phyloP scores from a whole-genome alignment of 2,888 invertebrate genomes.

The Pheosia gnoma region DNA sequence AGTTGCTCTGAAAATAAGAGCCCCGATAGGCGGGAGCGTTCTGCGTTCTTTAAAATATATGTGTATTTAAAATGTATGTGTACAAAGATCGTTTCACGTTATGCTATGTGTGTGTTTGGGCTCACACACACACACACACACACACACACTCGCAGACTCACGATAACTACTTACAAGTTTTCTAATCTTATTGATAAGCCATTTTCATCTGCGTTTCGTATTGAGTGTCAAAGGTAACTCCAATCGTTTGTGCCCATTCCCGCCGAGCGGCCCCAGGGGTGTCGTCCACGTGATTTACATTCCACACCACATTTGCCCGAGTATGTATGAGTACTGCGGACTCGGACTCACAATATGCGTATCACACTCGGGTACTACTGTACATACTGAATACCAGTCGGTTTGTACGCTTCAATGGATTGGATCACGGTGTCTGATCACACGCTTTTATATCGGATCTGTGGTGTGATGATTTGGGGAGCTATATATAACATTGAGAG shows the following conservation, averaged over 20 bases:
- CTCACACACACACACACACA: too few species aligned
- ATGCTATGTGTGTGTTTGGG: too few species aligned
- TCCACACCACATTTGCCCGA: not conserved
- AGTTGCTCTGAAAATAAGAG: too few species aligned
- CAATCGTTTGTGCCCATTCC: not conserved
- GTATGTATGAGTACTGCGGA: not conserved
- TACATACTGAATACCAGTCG: not conserved
- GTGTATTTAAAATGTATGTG: too few species aligned
- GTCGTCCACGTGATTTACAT: conserved; percentile 3
- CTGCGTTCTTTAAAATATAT: too few species aligned
- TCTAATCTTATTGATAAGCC: too few species aligned
- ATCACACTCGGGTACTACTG: too few species aligned
- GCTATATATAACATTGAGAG: not conserved
- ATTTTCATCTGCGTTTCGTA: not conserved
- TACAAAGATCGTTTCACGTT: too few species aligned
- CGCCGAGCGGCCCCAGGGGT: not conserved
- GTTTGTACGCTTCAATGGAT: conserved; percentile 5
- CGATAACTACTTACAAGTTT: too few species aligned
- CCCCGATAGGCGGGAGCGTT: too few species aligned
- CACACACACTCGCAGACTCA: not conserved
- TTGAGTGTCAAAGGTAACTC: not conserved
- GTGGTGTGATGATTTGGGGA: conserved; percentile 7
- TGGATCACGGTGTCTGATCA: not conserved
- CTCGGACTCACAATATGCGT: not conserved
- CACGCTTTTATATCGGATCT: conserved; percentile 3